phyloP scores from a whole-genome alignment of 1,140 invertebrate genomes.

The Trialeurodes vaporariorum region DNA sequence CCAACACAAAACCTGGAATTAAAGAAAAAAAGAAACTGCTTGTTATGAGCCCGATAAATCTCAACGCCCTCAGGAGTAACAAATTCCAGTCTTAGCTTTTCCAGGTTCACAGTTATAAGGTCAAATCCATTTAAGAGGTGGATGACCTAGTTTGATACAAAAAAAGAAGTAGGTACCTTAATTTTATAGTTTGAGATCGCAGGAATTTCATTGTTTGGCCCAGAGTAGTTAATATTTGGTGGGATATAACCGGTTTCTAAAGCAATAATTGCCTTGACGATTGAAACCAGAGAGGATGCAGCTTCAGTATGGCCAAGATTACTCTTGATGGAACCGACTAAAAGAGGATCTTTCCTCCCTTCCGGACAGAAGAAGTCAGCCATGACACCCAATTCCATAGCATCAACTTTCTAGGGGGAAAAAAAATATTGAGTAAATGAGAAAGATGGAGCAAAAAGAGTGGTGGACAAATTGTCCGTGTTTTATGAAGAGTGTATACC shows the following conservation, averaged over 20 bases:
- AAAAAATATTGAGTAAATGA: not conserved
- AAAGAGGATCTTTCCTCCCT: conserved; percentile 39
- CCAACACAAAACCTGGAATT: too few species aligned
- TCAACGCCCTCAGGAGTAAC: too few species aligned
- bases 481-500: conserved; percentile 34
- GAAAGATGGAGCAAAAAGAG: too few species aligned
- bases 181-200: conserved; percentile 39
- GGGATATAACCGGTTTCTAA: conserved; percentile 25
- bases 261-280: conserved; percentile 40
- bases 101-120: too few species aligned
- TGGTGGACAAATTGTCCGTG: too few species aligned
- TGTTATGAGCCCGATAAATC: too few species aligned
- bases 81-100: too few species aligned
- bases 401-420: conserved; percentile 19
- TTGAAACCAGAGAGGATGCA: conserved; percentile 44
- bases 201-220: conserved; percentile 38
- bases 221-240: conserved; percentile 25
- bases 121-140: too few species aligned
- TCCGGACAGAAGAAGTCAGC: conserved; percentile 20
- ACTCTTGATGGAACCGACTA: conserved; percentile 62
- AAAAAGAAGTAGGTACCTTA: too few species aligned
- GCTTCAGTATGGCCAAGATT: conserved; percentile 67
- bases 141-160: too few species aligned
- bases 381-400: conserved; percentile 20
- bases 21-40: too few species aligned